A percentile compares a stretch with the other conserved stretches of the same genome.
Conservation (phyloP, 2,888 invertebrate species). For the Flexamia atlantica region DNA sequence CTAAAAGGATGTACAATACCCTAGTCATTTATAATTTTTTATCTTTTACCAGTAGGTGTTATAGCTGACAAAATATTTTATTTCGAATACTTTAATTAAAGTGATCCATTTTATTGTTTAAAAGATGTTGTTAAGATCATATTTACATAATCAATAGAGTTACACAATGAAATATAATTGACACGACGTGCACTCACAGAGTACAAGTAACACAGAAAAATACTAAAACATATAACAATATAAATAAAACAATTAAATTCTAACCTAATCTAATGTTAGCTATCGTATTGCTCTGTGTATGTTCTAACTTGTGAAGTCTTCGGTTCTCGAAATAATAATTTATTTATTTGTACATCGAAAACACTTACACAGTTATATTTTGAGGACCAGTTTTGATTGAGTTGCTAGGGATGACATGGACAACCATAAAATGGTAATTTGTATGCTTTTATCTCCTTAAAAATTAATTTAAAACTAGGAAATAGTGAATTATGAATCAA, state of each 20-base stretch:
- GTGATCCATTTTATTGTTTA: too few relatives aligned
- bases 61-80: too few relatives aligned
- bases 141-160: too few relatives aligned
- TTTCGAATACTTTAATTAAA: too few relatives aligned
- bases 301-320: conserved; percentile 8
- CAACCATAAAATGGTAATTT: neutral
- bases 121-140: too few relatives aligned
- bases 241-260: neutral
- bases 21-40: too few relatives aligned
- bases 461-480: too few relatives aligned
- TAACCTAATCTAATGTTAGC: conserved; percentile 25
- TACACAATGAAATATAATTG: conserved; percentile 5
- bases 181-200: conserved; percentile 24
- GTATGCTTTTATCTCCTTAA: too few relatives aligned
- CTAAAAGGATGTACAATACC: too few relatives aligned
- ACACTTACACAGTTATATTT: neutral
- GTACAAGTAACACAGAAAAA: conserved; percentile 8
- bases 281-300: conserved; percentile 37
- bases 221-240: neutral
- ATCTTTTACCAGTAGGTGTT: too few relatives aligned
- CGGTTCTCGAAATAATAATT: neutral
- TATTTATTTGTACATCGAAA: conserved; percentile 10
- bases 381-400: neutral
- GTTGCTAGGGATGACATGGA: neutral
- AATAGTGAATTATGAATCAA: too few relatives aligned